phyloP scores from a whole-genome alignment of 2,113 vertebrate species.

The Actinemys pallida region DNA sequence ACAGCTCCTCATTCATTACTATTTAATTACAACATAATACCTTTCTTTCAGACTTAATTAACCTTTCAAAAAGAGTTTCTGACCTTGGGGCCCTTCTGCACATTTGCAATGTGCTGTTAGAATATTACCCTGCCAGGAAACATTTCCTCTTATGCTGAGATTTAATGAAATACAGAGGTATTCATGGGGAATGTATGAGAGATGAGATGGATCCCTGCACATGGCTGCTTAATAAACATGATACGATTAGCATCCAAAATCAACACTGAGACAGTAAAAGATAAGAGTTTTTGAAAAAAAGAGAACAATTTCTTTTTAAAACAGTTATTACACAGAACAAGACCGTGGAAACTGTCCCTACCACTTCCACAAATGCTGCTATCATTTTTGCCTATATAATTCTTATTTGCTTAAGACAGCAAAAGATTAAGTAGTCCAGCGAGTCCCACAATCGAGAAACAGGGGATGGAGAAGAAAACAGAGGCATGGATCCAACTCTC shows the following conservation, averaged over 20 bases:
- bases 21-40: conserved; percentile 76
- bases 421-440: background rate
- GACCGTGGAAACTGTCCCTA: background rate
- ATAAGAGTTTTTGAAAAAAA: background rate
- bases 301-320: background rate
- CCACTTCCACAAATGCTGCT: background rate
- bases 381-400: background rate
- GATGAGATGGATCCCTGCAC: conserved; percentile 4
- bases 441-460: background rate
- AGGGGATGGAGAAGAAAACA: background rate
- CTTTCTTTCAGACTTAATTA: conserved; percentile 79
- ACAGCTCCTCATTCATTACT: conserved; percentile 68
- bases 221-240: conserved; percentile 54
- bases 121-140: conserved; percentile 61
- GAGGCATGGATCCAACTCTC: background rate
- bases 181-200: conserved; percentile 27
- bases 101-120: conserved; percentile 18
- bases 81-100: conserved; percentile 67
- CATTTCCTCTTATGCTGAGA: conserved; percentile 40
- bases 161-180: conserved; percentile 58
- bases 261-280: conserved; percentile 9
- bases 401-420: background rate
- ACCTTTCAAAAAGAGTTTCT: conserved; percentile 69
- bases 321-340: conserved; percentile 9
- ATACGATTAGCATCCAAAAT: conserved; percentile 37